Conservation (phyloP, 2,113 vertebrate genomes). For the Clupea harengus region DNA sequence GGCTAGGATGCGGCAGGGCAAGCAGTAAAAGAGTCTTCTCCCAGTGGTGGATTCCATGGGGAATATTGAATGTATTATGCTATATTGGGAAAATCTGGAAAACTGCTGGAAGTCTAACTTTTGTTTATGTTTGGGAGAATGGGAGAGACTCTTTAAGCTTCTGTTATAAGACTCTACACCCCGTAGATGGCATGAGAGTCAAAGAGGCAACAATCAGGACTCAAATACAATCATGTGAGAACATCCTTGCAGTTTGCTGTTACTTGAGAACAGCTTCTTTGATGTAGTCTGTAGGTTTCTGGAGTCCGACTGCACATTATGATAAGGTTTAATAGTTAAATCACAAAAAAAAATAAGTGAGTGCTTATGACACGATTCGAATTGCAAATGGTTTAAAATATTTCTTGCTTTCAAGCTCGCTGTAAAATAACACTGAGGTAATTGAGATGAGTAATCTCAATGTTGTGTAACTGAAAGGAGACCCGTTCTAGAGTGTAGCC, state of each 20-base stretch:
- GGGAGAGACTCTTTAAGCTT: neutral
- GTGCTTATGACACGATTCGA: neutral
- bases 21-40: constrained; percentile 24
- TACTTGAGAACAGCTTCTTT: neutral
- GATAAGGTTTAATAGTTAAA: neutral
- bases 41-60: constrained; percentile 38
- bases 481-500: neutral
- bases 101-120: neutral
- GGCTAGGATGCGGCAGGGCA: constrained; percentile 24
- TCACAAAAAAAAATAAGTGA: neutral
- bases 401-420: neutral
- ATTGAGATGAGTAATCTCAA: neutral
- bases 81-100: constrained; percentile 29
- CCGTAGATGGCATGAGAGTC: neutral
- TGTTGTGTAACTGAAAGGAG: neutral
- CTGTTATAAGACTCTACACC: constrained; percentile 7
- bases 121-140: too few species aligned
- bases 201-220: neutral
- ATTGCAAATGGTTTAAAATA: neutral
- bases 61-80: constrained; percentile 35
- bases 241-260: neutral
- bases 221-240: neutral
- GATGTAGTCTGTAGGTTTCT: neutral
- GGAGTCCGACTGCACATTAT: neutral
- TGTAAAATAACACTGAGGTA: neutral